Evolutionary conservation across 2,888 invertebrate species (phyloP).

Genomic region (Cheilosia vernalis): DNA sequence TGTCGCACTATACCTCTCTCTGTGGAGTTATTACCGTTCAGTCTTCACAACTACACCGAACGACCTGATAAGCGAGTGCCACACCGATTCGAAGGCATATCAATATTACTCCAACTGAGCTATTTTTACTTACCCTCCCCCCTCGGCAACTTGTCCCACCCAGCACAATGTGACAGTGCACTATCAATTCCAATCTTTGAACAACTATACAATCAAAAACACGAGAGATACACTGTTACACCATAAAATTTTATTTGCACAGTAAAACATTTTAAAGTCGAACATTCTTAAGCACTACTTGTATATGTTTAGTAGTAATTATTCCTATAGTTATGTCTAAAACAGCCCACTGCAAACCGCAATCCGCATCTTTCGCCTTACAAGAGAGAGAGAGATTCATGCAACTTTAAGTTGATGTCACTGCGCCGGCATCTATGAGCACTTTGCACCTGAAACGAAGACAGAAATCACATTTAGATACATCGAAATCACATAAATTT

Average conservation of each 20-base stretch:
- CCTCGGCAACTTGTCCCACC: background rate
- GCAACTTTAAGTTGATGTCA: conserved; percentile 30
- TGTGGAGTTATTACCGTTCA: background rate
- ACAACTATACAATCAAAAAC: background rate
- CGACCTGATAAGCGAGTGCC: conserved; percentile 16
- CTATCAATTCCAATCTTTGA: background rate
- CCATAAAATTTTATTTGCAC: conserved; percentile 41
- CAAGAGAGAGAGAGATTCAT: conserved; percentile 58
- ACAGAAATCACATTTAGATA: conserved; percentile 13
- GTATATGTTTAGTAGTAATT: background rate
- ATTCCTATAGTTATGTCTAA: conserved; percentile 12
- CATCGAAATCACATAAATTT: background rate
- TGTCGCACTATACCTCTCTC: too few species aligned
- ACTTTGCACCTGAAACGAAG: conserved; percentile 36
- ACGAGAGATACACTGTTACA: conserved; percentile 10
- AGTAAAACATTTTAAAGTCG: conserved; percentile 33
- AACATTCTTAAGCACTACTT: conserved; percentile 16
- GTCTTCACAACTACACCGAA: conserved; percentile 7
- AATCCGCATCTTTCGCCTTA: conserved; percentile 9
- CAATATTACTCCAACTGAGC: background rate
- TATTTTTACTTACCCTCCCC: background rate
- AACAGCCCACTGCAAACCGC: conserved; percentile 2
- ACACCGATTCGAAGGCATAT: conserved; percentile 8
- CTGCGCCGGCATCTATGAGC: conserved; percentile 23
- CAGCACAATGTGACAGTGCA: background rate